Base-by-base conservation (phyloP, 35 echinoderm and acorn worm genomes). In the Lytechinus pictus region DNA sequence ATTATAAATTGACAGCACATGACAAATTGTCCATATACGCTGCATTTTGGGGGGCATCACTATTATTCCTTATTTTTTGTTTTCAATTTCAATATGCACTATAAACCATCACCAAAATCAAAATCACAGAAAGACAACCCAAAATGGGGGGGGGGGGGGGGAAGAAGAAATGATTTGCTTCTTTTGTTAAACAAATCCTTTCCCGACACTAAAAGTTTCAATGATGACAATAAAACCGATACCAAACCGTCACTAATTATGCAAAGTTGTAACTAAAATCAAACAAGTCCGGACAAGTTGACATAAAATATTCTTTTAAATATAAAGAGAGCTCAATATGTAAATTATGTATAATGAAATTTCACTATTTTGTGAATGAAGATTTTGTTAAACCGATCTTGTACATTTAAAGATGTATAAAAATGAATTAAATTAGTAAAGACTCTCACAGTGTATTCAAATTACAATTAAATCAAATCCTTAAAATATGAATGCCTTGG, bases 31-130 rank as follows among this genome's bases (percentile, higher is more conserved):
- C 11, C 61, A 71, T 21, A 19, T 21, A 79, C n/a, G 16, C 66
- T 79, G 66, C 4, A 9, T 24, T 79, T 79, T 79, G 19, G 6
- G 2, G 4, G 66, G n/a, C 66, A 79, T 79, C 66, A 79, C 66
- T n/a, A n/a, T 19, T 79, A 79, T 19, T 79, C n/a, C n/a, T 79
- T 71, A 19, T 71, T 79, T 79, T 24, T 79, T 79, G 1, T 60
- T 60, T 60, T 60, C 57, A 60, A 60, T 60, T 79, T 79, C 66
- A 79, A 79, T 79, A 79, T 79, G 66, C 66, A 79, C 66, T 71
- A 71, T 71, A 71, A 71, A 71, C 61, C 61, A 21, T 71, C 61
- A 71, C 61, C 61, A 71, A 71, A 71, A 71, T 16, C 61, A 71
- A 13, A 71, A 21, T 3, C 61, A 71, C 16, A 19, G 61, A 71